Conservation (phyloP, 2,888 invertebrate genomes). For the Phengaris alcon region DNA sequence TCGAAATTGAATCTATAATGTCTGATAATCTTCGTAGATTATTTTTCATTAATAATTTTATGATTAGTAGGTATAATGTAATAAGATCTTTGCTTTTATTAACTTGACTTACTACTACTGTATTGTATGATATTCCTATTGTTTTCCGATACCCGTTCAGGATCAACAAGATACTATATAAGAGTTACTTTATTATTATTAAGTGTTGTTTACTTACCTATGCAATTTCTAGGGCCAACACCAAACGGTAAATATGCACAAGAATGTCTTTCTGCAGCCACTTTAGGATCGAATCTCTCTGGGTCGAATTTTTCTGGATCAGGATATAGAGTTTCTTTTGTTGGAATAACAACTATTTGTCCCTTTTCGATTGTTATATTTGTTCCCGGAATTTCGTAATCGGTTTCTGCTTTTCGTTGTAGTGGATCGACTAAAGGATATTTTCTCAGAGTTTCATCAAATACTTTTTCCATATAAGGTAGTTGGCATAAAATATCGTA, state of each 20-base stretch:
- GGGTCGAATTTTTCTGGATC: slow-evolving; percentile 69
- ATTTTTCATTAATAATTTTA: too few relatives aligned
- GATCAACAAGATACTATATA: too few relatives aligned
- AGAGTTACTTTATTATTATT: background rate
- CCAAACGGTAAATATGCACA: slow-evolving; percentile 37
- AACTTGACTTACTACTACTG: too few relatives aligned
- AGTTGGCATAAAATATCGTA: slow-evolving; percentile 59
- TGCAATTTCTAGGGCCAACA: background rate
- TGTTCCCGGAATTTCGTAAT: slow-evolving; percentile 33
- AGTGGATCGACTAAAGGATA: slow-evolving; percentile 25
- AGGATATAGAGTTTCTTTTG: slow-evolving; percentile 52
- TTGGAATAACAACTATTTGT: background rate
- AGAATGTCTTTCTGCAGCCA: slow-evolving; percentile 47
- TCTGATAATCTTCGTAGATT: too few relatives aligned
- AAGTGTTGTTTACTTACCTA: background rate
- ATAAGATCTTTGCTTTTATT: too few relatives aligned
- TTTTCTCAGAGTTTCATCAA: slow-evolving; percentile 42
- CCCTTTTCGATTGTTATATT: slow-evolving; percentile 39
- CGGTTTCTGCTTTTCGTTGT: slow-evolving; percentile 5
- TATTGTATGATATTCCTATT: too few relatives aligned
- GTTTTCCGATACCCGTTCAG: too few relatives aligned
- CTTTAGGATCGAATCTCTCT: slow-evolving; percentile 59
- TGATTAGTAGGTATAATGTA: too few relatives aligned
- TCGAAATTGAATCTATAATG: too few relatives aligned
- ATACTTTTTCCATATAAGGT: slow-evolving; percentile 60